Evolutionary conservation across 2,797 vertebrate species (phyloP), one percentile per base, ranked within the genome.

Genomic region (Esox masquinongy): DNA sequence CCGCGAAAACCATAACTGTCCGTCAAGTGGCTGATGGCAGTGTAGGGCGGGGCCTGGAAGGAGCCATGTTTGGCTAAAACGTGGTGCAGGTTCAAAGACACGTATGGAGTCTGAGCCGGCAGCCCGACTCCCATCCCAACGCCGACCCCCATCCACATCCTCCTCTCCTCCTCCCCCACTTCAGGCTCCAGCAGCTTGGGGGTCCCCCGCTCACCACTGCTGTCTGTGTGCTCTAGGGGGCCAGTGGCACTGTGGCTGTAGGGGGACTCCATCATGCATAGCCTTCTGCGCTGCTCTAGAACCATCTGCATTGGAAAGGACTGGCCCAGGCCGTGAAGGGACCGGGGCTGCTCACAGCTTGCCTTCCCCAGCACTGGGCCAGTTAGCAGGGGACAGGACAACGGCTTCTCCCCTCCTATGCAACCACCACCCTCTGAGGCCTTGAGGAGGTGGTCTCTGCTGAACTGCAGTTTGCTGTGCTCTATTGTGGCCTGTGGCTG

Each of bases 41-140:
- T 31, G 63, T 94, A 94, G 0, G 94, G 56, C 0, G 93, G 87
- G 0, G 83, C 66, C 24, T 92, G 94, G 81, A 95, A 92, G 0
- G 94, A 86, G 3, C 90, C 82, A 0, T 95, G 96, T 72, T 96
- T 96, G 68, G 95, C 89, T 86, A 96, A 86, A 72, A 97, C 93
- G 34, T 94, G 95, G 83, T 95, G 95, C 74, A 97, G 94, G 84
- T 97, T 97, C 74, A 96, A 89, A 79, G 96, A 93, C 87, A 95
- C 92, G 1, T 96, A 94, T 0, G 95, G 94, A 17, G 94, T 86
- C 79, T 95, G 96, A 7, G 91, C 85, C 0, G 92, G 74, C 24
- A 93, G 76, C 71, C 71, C 71, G 2, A 73, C 72, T 8, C 66
- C 76, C 22, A 78, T 53, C 22, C 72, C 79, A 1, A 83, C 15